These are phyloP conservation scores for Actenoides hombroni DNA, from an alignment of 2,113 vertebrate genomes.

Conservation along the genomic window DNA sequence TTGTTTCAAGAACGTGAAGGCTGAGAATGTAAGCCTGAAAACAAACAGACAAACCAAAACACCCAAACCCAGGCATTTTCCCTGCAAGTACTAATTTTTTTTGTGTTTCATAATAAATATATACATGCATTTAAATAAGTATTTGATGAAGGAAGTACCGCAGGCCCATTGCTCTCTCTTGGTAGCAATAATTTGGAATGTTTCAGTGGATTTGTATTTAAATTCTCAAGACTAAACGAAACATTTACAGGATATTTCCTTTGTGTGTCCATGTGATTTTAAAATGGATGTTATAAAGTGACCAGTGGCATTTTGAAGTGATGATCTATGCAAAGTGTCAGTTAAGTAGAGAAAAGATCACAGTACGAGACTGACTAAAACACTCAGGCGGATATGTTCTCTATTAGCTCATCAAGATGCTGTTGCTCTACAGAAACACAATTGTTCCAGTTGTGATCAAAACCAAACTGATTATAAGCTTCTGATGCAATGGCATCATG, in stretches of 20 bases:
- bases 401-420: background rate
- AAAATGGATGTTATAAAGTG: background rate
- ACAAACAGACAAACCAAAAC: background rate
- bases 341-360: background rate
- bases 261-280: background rate
- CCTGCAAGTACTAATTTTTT: background rate
- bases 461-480: background rate
- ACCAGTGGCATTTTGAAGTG: background rate
- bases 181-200: background rate
- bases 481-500: background rate
- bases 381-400: background rate
- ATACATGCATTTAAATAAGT: background rate
- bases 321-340: background rate
- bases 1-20: background rate
- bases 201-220: background rate
- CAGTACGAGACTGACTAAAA: background rate
- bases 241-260: background rate
- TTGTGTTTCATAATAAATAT: background rate
- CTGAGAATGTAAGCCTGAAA: background rate
- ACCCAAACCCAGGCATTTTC: background rate
- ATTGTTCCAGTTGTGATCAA: background rate
- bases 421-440: background rate
- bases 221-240: background rate
- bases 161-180: background rate
- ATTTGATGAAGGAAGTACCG: background rate